Evolutionary conservation across 2,797 vertebrate species (phyloP).

Genomic region (Thunnus albacares): DNA sequence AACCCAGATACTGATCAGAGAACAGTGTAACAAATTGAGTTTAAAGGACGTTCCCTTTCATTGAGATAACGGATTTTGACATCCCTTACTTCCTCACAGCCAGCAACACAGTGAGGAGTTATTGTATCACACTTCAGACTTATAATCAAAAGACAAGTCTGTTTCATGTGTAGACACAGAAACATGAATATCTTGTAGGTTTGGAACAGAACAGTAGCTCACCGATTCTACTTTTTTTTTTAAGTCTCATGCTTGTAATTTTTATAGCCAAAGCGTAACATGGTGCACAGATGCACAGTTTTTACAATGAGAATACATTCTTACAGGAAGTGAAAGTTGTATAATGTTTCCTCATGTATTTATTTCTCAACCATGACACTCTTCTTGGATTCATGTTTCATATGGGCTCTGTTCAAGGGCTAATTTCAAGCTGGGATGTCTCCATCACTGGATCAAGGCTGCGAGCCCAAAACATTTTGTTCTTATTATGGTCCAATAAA

Average conservation of each 20-base stretch:
- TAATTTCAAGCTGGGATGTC: conserved; percentile 49
- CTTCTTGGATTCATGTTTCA: conserved; percentile 59
- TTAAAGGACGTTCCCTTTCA: conserved; percentile 23
- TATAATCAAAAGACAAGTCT: neutral
- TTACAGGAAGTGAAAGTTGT: conserved; percentile 33
- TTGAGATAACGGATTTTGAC: conserved; percentile 17
- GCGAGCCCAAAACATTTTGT: conserved; percentile 38
- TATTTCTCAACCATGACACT: conserved; percentile 65
- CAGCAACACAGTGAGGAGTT: neutral
- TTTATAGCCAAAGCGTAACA: neutral
- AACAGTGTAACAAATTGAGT: conserved; percentile 36
- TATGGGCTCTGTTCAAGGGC: conserved; percentile 49
- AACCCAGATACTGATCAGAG: conserved; percentile 41
- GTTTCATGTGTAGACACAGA: neutral
- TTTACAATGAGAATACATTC: conserved; percentile 18
- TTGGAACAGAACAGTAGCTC: conserved; percentile 2
- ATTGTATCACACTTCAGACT: neutral
- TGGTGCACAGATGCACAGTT: neutral
- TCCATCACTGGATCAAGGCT: conserved; percentile 44
- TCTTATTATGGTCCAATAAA: conserved; percentile 31
- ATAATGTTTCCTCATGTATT: conserved; percentile 49
- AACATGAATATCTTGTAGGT: neutral
- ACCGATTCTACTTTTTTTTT: neutral
- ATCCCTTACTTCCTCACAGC: neutral
- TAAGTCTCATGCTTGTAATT: neutral